Conservation (phyloP, 1,140 invertebrate genomes). For the Centruroides vittatus region DNA sequence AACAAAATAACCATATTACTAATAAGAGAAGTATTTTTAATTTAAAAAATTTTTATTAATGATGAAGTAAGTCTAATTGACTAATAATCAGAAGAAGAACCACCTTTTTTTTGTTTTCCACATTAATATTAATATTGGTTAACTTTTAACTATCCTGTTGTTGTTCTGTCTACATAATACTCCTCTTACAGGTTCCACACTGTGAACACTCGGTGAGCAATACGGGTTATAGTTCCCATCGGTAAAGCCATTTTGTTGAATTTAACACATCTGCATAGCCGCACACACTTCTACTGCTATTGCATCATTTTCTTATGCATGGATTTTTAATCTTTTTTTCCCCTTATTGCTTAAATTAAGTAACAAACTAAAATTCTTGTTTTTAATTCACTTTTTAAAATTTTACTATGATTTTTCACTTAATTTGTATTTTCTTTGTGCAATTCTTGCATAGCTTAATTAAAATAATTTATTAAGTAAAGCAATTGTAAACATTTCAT, state of each 20-base stretch:
- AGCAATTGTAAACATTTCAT: no score
- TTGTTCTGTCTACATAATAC: conserved; percentile 13
- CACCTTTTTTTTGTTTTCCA: neutral
- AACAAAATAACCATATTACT: neutral
- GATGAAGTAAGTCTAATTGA: neutral
- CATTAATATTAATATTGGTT: neutral
- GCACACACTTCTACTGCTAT: conserved; percentile 4
- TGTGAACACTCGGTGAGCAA: conserved; percentile 16
- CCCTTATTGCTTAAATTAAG: no score
- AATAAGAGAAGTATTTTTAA: conserved; percentile 1
- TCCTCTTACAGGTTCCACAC: conserved; percentile 16
- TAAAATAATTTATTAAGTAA: no score
- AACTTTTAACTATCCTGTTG: conserved; percentile 12
- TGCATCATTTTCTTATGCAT: no score
- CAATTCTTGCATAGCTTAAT: no score
- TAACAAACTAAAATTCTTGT: no score
- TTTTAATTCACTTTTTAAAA: no score
- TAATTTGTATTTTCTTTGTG: no score
- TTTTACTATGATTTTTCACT: no score
- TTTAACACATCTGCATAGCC: conserved; percentile 11
- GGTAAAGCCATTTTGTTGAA: conserved; percentile 14
- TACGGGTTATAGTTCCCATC: conserved; percentile 15
- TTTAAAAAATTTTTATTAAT: neutral
- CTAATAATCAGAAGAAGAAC: neutral
- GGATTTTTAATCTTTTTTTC: no score